These are phyloP conservation scores for Triplophysa tibetana DNA, from an alignment of 2,113 vertebrate genomes.

Conservation along the genomic window DNA sequence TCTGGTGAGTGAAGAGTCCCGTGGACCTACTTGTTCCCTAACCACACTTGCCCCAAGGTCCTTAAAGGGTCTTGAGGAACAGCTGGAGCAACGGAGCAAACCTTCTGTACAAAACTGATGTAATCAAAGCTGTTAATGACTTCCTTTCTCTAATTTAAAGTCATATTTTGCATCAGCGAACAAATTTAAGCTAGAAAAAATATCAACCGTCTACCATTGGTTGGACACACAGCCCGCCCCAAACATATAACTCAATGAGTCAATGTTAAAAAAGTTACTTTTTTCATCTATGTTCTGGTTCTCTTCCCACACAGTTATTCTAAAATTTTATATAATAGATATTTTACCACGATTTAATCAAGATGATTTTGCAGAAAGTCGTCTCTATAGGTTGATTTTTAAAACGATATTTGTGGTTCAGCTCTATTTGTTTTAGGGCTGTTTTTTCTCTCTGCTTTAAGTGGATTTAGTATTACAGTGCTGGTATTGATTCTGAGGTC, in stretches of 20 bases:
- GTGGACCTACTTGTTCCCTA: constrained; percentile 10
- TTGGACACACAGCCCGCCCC: too few relatives aligned
- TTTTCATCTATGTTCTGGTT: not conserved
- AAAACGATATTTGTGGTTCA: constrained; percentile 12
- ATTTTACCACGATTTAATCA: not conserved
- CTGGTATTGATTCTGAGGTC: constrained; percentile 51
- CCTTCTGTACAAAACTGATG: not conserved
- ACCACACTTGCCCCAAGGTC: not conserved
- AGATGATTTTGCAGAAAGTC: not conserved
- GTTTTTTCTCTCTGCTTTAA: constrained; percentile 27
- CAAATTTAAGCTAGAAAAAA: too few relatives aligned
- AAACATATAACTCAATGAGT: too few relatives aligned
- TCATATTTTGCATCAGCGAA: too few relatives aligned
- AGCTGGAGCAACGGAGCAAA: not conserved
- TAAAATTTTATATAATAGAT: too few relatives aligned
- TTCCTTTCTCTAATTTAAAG: not conserved
- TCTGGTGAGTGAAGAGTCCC: constrained; percentile 4
- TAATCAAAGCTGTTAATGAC: not conserved
- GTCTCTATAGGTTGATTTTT: not conserved
- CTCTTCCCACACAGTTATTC: not conserved
- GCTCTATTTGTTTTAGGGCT: constrained; percentile 8
- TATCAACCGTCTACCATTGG: too few relatives aligned
- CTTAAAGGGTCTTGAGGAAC: constrained; percentile 20
- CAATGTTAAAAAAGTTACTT: too few relatives aligned
- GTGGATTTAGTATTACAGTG: constrained; percentile 38